Conservation (phyloP, 2,797 vertebrate genomes). For the Cossypha caffra region DNA sequence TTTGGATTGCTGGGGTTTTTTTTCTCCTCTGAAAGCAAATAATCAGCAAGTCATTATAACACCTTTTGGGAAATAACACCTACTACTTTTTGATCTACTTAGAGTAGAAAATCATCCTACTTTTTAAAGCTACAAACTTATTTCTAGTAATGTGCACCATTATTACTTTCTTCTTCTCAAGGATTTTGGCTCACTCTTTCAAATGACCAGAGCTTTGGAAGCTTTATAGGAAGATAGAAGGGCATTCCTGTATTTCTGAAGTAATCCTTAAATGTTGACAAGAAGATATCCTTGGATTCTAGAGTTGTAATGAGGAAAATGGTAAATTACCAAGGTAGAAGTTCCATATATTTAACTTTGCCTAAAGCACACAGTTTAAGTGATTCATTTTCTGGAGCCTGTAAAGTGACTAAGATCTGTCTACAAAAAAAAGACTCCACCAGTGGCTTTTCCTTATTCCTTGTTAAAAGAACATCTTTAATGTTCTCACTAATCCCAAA, state of each 20-base stretch:
- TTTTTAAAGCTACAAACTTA: not conserved
- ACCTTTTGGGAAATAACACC: not conserved
- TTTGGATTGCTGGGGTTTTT: fast-evolving
- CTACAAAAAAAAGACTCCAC: not conserved
- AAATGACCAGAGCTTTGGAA: not conserved
- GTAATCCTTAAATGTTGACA: not conserved
- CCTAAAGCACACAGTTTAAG: not conserved
- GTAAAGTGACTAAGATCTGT: not conserved
- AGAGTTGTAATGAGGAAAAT: not conserved
- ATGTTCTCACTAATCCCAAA: not conserved
- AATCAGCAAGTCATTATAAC: not conserved
- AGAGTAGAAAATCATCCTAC: not conserved
- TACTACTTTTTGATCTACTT: not conserved
- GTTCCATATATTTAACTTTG: not conserved
- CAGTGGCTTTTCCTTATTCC: not conserved
- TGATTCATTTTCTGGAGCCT: not conserved
- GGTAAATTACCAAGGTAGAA: not conserved
- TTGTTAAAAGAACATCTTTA: not conserved
- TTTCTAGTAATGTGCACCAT: not conserved
- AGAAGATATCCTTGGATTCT: not conserved
- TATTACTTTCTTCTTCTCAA: not conserved
- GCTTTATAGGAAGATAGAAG: not conserved
- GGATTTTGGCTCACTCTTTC: not conserved
- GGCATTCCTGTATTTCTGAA: not conserved
- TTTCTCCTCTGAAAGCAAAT: not conserved